Evolutionary conservation across 2,797 vertebrate species (phyloP), one percentile per base, ranked within the genome.

Genomic region (Bucorvus abyssinicus): DNA sequence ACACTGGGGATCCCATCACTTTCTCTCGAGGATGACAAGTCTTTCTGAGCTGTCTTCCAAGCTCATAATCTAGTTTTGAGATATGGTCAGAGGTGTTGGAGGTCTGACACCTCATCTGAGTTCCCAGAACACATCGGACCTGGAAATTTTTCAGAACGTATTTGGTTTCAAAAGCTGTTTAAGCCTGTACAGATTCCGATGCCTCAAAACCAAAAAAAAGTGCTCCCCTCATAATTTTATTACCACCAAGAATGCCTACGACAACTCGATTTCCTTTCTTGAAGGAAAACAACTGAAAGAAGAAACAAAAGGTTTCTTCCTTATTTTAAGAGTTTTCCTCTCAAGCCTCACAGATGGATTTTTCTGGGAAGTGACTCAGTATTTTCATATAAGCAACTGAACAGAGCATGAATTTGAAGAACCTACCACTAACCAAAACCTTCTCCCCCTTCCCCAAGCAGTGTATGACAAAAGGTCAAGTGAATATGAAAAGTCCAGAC

Each of bases 331-430:
- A 63, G 20, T 60, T 84, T 26, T 77, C 55, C 52, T 75, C 45
- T 55, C 32, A 53, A 34, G 44, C 27, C 19, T 82, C 49, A 64
- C 47, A 59, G 79, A 23, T 20, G 13, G 56, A 89, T 79, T 92
- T 92, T 94, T 87, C 86, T 90, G 67, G 36, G n/a, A 90, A 87
- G 26, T 70, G 45, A 94, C 67, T 93, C 59, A 63, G 67, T 84
- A 63, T 67, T 87, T 89, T 90, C 49, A 80, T 6, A 26, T 6
- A 82, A 80, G 70, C 55, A 68, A 55, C n/a, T 11, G 27, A 81
- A 67, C 18, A 24, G 57, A 30, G 49, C 20, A 34, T 4, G 29
- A 77, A 60, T 53, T 89, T 40, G 38, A 12, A 40, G 38, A 40
- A 40, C 38, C 38, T 40, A 40, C 38, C 38, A 40, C 10, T 40